Evolutionary conservation across 2,888 invertebrate genomes (phyloP).

Genomic region (Cataglyphis albicans): DNA sequence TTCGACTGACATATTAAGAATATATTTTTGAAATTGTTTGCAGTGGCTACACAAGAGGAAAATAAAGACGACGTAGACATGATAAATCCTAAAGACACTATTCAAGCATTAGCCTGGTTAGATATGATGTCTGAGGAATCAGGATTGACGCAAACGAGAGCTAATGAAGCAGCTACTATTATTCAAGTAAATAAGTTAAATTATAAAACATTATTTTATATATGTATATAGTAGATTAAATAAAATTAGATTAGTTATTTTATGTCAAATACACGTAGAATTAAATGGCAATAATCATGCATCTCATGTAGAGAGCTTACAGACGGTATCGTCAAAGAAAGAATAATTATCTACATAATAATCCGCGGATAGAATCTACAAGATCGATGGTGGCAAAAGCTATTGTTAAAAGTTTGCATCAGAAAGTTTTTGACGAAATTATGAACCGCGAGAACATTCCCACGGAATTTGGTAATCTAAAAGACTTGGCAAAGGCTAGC

Average conservation of each 20-base stretch:
- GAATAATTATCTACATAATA: slow-evolving; percentile 31
- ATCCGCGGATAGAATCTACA: slow-evolving; percentile 58
- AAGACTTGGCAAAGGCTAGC: slow-evolving; percentile 65
- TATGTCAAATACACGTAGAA: neutral
- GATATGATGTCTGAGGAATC: slow-evolving; percentile 79
- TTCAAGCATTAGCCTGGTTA: slow-evolving; percentile 79
- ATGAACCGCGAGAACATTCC: slow-evolving; percentile 71
- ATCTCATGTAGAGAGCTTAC: slow-evolving; percentile 67
- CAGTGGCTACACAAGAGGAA: slow-evolving; percentile 22
- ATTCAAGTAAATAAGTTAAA: slow-evolving; percentile 78
- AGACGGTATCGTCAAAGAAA: slow-evolving; percentile 65
- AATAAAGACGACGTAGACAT: slow-evolving; percentile 36
- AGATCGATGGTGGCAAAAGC: slow-evolving; percentile 72
- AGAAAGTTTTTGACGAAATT: slow-evolving; percentile 73
- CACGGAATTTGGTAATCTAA: slow-evolving; percentile 68
- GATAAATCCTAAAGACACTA: slow-evolving; percentile 68
- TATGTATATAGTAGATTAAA: neutral
- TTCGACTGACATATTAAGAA: neutral
- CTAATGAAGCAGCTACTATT: slow-evolving; percentile 77
- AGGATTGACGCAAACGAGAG: slow-evolving; percentile 70
- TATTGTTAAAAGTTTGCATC: slow-evolving; percentile 72
- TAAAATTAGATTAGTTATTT: neutral
- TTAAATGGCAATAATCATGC: neutral
- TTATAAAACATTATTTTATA: neutral
- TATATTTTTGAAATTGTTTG: neutral